Conservation (phyloP, 2,113 vertebrate genomes). For the Megalops atlanticus region DNA sequence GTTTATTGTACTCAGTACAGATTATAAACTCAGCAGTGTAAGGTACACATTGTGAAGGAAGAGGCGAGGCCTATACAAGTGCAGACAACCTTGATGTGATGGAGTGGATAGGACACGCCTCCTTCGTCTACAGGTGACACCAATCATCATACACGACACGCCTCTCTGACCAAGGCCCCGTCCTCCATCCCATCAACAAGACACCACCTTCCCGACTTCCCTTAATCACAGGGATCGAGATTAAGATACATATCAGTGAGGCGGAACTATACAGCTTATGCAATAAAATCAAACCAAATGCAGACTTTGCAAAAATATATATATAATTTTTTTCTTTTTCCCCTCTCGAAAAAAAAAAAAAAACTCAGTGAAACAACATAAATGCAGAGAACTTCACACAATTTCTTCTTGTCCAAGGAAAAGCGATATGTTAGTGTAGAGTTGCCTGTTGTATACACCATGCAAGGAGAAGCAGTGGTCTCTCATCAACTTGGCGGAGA, state of each 20-base stretch:
- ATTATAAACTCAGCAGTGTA: slow-evolving; percentile 88
- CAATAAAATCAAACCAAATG: slow-evolving; percentile 68
- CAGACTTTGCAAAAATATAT: slow-evolving; percentile 81
- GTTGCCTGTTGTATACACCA: slow-evolving; percentile 58
- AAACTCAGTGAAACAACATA: slow-evolving; percentile 42
- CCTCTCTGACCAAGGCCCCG: slow-evolving; percentile 34
- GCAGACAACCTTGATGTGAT: slow-evolving; percentile 49
- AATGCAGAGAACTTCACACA: slow-evolving; percentile 62
- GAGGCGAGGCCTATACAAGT: slow-evolving; percentile 64
- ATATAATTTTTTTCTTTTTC: slow-evolving; percentile 65
- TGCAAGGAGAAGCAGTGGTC: slow-evolving; percentile 64
- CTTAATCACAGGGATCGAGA: slow-evolving; percentile 40
- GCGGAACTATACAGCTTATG: slow-evolving; percentile 69
- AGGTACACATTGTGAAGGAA: slow-evolving; percentile 72
- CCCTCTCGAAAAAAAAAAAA: slow-evolving; percentile 54
- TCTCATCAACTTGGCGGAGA: slow-evolving; percentile 44
- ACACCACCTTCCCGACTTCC: slow-evolving; percentile 45
- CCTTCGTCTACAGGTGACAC: slow-evolving; percentile 23
- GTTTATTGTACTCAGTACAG: slow-evolving; percentile 99
- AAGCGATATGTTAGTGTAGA: slow-evolving; percentile 67
- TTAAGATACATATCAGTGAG: slow-evolving; percentile 54
- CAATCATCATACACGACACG: slow-evolving; percentile 29
- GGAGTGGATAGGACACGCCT: neutral
- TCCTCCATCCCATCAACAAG: slow-evolving; percentile 34
- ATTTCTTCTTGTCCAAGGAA: slow-evolving; percentile 63